These are phyloP conservation scores for Spermophilus dauricus DNA, from an alignment of 2,113 vertebrate species.

Conservation along the genomic window DNA sequence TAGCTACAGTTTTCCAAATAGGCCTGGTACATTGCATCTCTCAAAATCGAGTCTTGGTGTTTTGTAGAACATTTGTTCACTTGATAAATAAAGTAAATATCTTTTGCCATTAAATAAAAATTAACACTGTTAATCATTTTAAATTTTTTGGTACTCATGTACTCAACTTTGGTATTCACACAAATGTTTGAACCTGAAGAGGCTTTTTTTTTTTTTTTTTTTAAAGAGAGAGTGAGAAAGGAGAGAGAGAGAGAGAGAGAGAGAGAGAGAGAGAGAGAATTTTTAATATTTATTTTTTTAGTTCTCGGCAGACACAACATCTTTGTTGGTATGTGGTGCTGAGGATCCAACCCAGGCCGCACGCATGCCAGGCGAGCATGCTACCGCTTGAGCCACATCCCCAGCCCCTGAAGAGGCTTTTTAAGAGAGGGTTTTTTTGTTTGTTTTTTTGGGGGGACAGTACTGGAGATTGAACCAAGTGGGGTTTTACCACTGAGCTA, in stretches of 20 bases:
- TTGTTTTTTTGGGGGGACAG: no score
- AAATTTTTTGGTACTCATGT: not conserved
- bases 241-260: no score
- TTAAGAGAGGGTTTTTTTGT: no score
- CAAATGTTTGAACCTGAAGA: not conserved
- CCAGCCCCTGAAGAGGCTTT: not conserved
- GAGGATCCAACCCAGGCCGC: no score
- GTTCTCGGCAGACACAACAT: no score
- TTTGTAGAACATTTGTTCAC: slow-evolving; percentile 4
- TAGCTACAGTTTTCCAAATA: not conserved
- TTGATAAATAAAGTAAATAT: not conserved
- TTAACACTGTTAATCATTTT: not conserved
- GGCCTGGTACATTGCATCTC: not conserved
- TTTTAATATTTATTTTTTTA: no score
- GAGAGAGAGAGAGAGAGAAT: no score
- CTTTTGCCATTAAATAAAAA: not conserved
- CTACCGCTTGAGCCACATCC: no score
- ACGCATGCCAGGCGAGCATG: no score
- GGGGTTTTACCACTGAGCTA: not conserved
- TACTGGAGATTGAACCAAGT: not conserved
- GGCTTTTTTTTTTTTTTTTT: not conserved
- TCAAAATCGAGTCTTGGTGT: not conserved
- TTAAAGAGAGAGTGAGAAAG: no score
- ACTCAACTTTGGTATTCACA: not conserved
- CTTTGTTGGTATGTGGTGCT: no score